Evolutionary conservation across 2,888 invertebrate species (phyloP).

Genomic region (Drosophila paucipuncta): DNA sequence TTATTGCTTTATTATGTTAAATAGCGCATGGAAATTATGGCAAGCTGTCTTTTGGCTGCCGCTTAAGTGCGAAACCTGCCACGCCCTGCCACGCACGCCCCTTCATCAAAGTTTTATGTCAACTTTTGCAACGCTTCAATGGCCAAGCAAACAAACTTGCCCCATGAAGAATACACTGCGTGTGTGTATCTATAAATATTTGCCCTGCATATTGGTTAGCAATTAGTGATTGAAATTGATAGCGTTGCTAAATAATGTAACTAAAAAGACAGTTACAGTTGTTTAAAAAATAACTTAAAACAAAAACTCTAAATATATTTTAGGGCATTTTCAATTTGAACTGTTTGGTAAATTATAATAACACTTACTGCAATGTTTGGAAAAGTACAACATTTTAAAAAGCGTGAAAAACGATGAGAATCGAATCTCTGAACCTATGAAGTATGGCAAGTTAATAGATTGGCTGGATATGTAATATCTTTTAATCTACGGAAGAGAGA

Average conservation of each 20-base stretch:
- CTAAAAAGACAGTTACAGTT: neutral
- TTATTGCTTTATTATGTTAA: constrained; percentile 79
- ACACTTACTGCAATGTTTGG: neutral
- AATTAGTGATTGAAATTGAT: constrained; percentile 54
- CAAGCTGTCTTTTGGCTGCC: constrained; percentile 63
- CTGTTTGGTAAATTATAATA: neutral
- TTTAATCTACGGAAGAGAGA: neutral
- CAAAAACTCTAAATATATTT: neutral
- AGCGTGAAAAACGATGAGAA: neutral
- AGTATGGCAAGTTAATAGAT: neutral
- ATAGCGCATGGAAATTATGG: constrained; percentile 77
- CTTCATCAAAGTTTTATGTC: constrained; percentile 46
- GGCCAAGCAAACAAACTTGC: constrained; percentile 46
- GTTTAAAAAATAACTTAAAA: neutral
- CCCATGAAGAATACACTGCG: constrained; percentile 11
- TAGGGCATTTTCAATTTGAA: neutral
- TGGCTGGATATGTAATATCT: neutral
- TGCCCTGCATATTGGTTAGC: constrained; percentile 39
- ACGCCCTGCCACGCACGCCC: constrained; percentile 33
- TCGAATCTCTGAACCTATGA: neutral
- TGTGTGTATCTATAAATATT: constrained; percentile 31
- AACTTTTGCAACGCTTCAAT: constrained; percentile 39
- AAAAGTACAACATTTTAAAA: neutral
- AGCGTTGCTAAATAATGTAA: constrained; percentile 10
- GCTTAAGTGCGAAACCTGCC: constrained; percentile 43